Conservation (phyloP, 2,113 vertebrate species). For the Euleptes europaea region DNA sequence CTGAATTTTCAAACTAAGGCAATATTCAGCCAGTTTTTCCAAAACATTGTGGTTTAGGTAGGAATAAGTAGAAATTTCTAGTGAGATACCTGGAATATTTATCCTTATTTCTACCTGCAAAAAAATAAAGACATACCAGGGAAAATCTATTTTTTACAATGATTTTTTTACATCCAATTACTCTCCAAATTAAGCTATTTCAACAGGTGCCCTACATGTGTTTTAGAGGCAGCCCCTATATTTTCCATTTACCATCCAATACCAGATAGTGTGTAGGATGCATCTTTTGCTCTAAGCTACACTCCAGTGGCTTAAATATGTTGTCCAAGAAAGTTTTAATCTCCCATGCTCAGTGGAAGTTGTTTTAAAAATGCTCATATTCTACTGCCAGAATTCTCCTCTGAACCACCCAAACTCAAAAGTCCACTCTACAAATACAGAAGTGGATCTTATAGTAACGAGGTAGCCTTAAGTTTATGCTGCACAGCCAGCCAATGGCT, state of each 20-base stretch:
- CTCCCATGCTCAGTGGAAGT: neutral
- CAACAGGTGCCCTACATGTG: conserved; percentile 36
- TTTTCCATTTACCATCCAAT: conserved; percentile 52
- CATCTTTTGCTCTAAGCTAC: conserved; percentile 40
- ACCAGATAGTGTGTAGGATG: conserved; percentile 55
- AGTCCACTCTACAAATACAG: neutral
- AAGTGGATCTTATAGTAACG: conserved; percentile 28
- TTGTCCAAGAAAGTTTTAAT: neutral
- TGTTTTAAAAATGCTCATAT: conserved; percentile 10
- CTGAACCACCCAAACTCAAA: neutral
- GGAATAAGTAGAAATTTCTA: neutral
- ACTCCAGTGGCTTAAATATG: conserved; percentile 6
- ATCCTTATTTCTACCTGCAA: conserved; percentile 50
- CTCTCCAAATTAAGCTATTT: neutral
- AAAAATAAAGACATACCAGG: conserved; percentile 24
- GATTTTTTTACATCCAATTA: conserved; percentile 23
- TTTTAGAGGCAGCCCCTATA: conserved; percentile 34
- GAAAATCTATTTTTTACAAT: conserved; percentile 37
- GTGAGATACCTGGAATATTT: conserved; percentile 49
- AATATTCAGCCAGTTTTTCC: neutral
- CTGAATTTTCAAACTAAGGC: neutral
- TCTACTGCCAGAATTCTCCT: neutral
- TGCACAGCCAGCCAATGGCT: neutral
- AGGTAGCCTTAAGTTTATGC: conserved; percentile 3
- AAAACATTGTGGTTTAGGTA: neutral